phyloP scores from a whole-genome alignment of 2,888 invertebrate species.

The Trissoscelio sp. region DNA sequence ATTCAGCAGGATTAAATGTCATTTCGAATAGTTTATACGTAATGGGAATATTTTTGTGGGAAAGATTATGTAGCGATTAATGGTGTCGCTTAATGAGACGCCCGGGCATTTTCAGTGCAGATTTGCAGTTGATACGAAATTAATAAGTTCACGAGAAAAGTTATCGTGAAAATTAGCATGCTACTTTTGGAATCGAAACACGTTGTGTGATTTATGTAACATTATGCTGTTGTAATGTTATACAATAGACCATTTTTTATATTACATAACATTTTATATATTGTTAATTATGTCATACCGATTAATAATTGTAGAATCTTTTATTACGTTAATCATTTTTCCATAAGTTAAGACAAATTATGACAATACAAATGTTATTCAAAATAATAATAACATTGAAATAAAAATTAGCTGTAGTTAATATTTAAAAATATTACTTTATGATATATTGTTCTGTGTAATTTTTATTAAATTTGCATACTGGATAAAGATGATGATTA shows the following conservation, averaged over 20 bases:
- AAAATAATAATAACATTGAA: no score
- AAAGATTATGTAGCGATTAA: constrained; percentile 20
- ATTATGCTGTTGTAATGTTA: not conserved
- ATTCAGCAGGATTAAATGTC: constrained; percentile 44
- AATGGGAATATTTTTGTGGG: constrained; percentile 44
- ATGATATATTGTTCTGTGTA: not conserved
- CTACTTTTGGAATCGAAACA: not conserved
- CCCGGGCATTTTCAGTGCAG: not conserved
- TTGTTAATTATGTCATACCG: no score
- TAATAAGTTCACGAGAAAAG: not conserved
- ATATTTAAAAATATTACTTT: not conserved
- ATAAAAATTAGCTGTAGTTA: no score
- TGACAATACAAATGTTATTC: no score
- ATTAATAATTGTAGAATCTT: no score
- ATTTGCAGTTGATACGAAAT: not conserved
- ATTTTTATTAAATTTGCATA: no score
- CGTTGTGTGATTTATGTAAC: constrained; percentile 7
- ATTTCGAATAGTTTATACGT: constrained; percentile 22
- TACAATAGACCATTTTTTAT: not conserved
- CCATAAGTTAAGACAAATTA: no score
- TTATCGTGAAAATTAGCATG: not conserved
- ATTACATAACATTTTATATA: not conserved
- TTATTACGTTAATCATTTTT: no score
- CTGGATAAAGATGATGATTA: no score
- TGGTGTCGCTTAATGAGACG: constrained; percentile 16